Evolutionary conservation across 2,797 vertebrate genomes (phyloP), one percentile per base, ranked within the genome.

Genomic region (Arrhamphus sclerolepis): DNA sequence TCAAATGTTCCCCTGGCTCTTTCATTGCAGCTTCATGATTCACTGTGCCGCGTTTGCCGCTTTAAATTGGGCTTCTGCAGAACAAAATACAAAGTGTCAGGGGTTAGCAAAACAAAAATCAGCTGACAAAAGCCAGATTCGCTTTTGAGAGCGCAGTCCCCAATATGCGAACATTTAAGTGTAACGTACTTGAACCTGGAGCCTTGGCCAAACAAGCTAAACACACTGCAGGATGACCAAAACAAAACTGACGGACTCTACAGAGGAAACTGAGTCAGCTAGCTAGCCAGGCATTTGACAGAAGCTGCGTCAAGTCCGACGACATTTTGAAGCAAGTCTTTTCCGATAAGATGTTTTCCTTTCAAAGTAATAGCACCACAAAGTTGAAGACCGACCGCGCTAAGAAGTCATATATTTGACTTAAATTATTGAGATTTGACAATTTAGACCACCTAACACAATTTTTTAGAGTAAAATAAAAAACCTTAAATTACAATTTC

Each of bases 21-120:
- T 47, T 86, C 88, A 88, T 88, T 66, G 72, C 78, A 87, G 72
- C 42, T 59, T 49, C 89, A 86, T 81, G 31, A 40, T 54, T 47
- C 62, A 21, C 70, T 31, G 64, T 62, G 58, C 53, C 1, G 75
- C 55, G n/a, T 77, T 42, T 20, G 40, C 9, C 73, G 73, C 80
- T 87, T 84, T 67, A 48, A 68, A 72, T 19, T 19, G 24, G 44
- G 49, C 43, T 66, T 51, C 86, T 89, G 85, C 71, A 76, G 55
- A 66, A 21, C 75, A 24, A 78, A 49, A 72, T 1, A 66, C 17
- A 72, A 54, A 74, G 47, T 62, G 59, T 48, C 34, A 76, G 21
- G 7, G 56, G 60, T 74, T 63, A 76, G 62, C 62, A 40, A 52
- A 68, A 29, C 38, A 46, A 13, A 42, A 41, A 22, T 14, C 17